Evolutionary conservation across 2,888 invertebrate species (phyloP).

Genomic region (Lithophane ornitopus): DNA sequence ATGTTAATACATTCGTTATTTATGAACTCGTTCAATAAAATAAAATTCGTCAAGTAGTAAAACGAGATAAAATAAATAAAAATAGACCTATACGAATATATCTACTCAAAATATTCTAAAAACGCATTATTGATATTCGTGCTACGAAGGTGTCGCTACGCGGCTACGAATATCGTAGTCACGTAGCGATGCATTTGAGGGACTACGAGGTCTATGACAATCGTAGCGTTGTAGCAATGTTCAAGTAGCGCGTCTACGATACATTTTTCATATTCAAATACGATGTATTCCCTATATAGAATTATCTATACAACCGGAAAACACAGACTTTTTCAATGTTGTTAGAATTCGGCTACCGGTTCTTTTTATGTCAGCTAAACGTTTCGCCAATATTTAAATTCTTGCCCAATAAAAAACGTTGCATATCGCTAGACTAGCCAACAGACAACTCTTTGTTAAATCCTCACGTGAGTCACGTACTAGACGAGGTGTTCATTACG

Average conservation of each 20-base stretch:
- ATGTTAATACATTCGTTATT: not conserved
- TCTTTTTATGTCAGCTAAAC: no score
- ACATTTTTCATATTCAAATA: not conserved
- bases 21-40: not conserved
- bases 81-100: not conserved
- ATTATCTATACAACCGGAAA: not conserved
- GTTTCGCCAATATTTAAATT: not conserved
- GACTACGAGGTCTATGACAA: conserved; percentile 24
- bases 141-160: conserved; percentile 13
- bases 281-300: not conserved
- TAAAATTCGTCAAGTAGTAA: not conserved
- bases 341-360: not conserved
- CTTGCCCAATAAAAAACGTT: not conserved
- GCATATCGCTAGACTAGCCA: not conserved
- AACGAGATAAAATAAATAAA: not conserved
- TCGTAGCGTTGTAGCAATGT: conserved; percentile 12
- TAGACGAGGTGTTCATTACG: not conserved
- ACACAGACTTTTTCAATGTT: not conserved
- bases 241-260: not conserved
- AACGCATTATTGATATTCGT: not conserved
- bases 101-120: not conserved
- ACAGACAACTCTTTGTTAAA: not conserved
- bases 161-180: conserved; percentile 29
- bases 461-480: no score
- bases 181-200: conserved; percentile 25